These are phyloP conservation scores for Nephila pilipes DNA, from an alignment of 1,140 invertebrate species.

Conservation along the genomic window DNA sequence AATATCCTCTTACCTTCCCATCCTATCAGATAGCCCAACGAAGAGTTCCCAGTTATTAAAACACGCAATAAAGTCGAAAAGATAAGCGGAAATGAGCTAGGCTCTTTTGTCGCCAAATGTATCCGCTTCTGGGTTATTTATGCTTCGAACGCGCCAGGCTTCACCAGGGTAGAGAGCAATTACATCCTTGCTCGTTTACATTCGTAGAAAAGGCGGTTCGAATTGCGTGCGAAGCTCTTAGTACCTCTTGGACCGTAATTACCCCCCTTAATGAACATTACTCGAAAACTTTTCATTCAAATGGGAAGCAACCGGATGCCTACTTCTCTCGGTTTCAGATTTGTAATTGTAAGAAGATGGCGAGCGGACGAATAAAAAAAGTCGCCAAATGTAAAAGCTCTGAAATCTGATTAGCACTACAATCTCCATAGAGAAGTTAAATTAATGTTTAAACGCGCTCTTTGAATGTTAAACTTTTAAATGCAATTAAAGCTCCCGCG, in stretches of 20 bases:
- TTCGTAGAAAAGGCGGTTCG: not conserved
- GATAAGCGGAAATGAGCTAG: constrained; percentile 27
- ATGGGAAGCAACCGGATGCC: not conserved
- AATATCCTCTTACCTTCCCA: not conserved
- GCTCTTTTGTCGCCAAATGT: constrained; percentile 46
- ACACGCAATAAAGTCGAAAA: constrained; percentile 46
- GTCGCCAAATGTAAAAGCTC: not conserved
- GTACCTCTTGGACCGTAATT: not conserved
- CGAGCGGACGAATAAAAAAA: not conserved
- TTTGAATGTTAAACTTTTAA: constrained; percentile 26
- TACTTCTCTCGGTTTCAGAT: not conserved
- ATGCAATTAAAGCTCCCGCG: not conserved
- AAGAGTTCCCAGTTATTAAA: constrained; percentile 21
- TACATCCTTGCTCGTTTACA: constrained; percentile 28
- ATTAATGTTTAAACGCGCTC: not conserved
- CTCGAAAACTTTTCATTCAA: constrained; percentile 24
- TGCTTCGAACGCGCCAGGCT: not conserved
- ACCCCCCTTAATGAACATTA: constrained; percentile 51
- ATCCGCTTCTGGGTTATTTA: constrained; percentile 27
- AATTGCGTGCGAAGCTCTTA: constrained; percentile 24
- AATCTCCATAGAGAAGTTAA: constrained; percentile 9
- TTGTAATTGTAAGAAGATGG: not conserved
- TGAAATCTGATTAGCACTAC: constrained; percentile 29
- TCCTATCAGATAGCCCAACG: not conserved
- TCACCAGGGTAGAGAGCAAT: not conserved